Conservation (phyloP, 2,797 vertebrate species). For the Phoeniculus purpureus region DNA sequence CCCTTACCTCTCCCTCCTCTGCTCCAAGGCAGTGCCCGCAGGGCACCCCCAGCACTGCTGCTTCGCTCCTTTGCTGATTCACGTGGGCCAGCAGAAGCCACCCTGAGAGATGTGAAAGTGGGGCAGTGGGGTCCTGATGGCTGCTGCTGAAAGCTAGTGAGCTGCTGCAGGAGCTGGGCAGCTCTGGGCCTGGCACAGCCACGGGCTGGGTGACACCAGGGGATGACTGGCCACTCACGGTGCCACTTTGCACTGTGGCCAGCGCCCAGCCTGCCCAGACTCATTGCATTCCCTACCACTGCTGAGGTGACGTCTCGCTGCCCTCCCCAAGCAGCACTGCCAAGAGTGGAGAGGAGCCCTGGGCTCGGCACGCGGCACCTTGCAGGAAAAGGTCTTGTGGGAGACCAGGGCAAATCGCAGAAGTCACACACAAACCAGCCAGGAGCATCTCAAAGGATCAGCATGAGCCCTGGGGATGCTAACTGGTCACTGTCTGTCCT, state of each 20-base stretch:
- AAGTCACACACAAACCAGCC: not conserved
- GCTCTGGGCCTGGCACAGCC: not conserved
- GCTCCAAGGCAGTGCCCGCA: not conserved
- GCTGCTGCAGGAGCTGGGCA: not conserved
- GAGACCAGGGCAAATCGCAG: not conserved
- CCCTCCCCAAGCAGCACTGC: accelerated
- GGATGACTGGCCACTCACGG: constrained; percentile 29
- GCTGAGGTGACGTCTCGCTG: not conserved
- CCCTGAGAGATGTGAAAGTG: not conserved
- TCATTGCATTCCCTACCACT: constrained; percentile 23
- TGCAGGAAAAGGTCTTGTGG: not conserved
- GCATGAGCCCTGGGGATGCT: not conserved
- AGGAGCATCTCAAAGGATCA: not conserved
- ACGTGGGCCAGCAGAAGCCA: not conserved
- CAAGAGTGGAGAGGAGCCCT: not conserved
- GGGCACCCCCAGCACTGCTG: accelerated
- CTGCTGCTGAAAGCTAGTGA: constrained; percentile 63
- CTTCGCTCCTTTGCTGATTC: not conserved
- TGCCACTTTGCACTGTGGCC: constrained; percentile 32
- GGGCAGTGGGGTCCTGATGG: constrained; percentile 32
- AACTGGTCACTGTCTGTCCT: not conserved
- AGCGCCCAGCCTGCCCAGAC: constrained; percentile 28
- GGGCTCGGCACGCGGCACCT: not conserved
- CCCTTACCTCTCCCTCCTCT: not conserved
- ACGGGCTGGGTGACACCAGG: constrained; percentile 33